A percentile compares a stretch with the other conserved stretches of the same genome.
Conservation (phyloP, 23 tunicate genomes). For the Ciona savignyi region DNA sequence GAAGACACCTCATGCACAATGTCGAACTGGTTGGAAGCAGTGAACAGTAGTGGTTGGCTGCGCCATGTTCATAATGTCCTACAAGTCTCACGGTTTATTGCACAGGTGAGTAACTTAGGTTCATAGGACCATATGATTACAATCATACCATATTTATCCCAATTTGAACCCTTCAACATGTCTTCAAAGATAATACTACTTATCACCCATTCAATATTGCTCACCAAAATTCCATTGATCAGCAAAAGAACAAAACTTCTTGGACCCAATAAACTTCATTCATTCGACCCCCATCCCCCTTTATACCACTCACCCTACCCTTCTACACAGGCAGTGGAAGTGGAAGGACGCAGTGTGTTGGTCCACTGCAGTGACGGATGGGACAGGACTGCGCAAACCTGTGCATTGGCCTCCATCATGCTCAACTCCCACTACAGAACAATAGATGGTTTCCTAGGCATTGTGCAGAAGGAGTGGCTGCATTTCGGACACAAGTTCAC, state of each 20-base stretch:
- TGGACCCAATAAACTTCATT: too few species aligned
- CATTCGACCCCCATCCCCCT: too few species aligned
- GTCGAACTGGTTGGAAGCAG: slow-evolving; percentile 62
- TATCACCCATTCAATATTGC: too few species aligned
- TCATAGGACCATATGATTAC: too few species aligned
- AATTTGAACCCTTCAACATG: too few species aligned
- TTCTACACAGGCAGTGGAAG: slow-evolving; percentile 68
- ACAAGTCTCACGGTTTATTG: slow-evolving; percentile 93
- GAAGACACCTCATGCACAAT: slow-evolving; percentile 37
- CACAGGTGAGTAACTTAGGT: slow-evolving; percentile 41
- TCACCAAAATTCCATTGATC: too few species aligned
- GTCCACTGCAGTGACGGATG: slow-evolving; percentile 99
- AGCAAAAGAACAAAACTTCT: too few species aligned
- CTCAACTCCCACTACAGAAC: slow-evolving; percentile 90
- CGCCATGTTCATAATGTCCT: slow-evolving; percentile 76
- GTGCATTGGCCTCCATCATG: slow-evolving; percentile 84
- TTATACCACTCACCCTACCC: too few species aligned
- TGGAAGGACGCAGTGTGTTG: slow-evolving; percentile 79
- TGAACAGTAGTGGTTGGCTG: slow-evolving; percentile 87
- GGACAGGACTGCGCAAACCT: slow-evolving; percentile 95
- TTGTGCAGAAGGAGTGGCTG: slow-evolving; percentile 93
- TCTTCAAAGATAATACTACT: too few species aligned
- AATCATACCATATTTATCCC: too few species aligned
- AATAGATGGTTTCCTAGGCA: slow-evolving; percentile 77
- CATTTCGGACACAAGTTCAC: slow-evolving; percentile 94